Evolutionary conservation across 2,797 vertebrate species (phyloP).

Genomic region (Sebastes flavidus): DNA sequence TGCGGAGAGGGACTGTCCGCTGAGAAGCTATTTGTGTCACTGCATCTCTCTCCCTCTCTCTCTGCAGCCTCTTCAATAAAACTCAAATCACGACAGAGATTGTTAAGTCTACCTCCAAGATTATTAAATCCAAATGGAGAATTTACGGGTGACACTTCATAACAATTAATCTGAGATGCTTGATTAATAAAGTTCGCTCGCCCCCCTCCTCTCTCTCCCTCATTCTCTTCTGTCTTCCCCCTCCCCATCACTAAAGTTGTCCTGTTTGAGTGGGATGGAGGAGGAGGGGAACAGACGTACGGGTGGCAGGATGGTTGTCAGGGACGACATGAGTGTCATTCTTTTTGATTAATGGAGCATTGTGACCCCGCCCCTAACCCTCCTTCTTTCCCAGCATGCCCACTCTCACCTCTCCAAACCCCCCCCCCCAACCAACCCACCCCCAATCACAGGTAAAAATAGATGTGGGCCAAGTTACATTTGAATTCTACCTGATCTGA

Average conservation of each 20-base stretch:
- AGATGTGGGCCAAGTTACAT: conserved; percentile 71
- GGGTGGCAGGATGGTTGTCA: conserved; percentile 84
- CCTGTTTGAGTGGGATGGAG: conserved; percentile 74
- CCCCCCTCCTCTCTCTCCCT: conserved; percentile 16
- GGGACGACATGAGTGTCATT: conserved; percentile 89
- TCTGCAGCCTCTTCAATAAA: conserved; percentile 86
- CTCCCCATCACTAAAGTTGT: conserved; percentile 74
- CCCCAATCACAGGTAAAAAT: conserved; percentile 76
- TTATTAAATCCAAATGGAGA: conserved; percentile 94
- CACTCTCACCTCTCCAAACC: conserved; percentile 62
- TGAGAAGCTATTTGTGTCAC: conserved; percentile 91
- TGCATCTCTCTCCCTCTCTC: conserved; percentile 61
- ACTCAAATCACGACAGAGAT: conserved; percentile 89
- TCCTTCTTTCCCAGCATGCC: conserved; percentile 66
- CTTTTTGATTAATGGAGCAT: conserved; percentile 94
- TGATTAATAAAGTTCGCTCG: conserved; percentile 92
- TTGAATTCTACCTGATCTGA: conserved; percentile 34
- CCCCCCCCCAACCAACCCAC: neutral
- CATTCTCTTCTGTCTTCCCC: conserved; percentile 21
- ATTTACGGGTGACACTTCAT: conserved; percentile 93
- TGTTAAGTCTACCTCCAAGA: conserved; percentile 89
- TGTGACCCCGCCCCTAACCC: conserved; percentile 83
- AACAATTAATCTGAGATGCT: conserved; percentile 95
- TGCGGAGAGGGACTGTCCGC: conserved; percentile 88
- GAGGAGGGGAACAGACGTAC: conserved; percentile 63